Percentiles rank a stretch among this genome's conserved stretches.
Conservation (phyloP, 2,113 vertebrate genomes). For the Sprattus sprattus region DNA sequence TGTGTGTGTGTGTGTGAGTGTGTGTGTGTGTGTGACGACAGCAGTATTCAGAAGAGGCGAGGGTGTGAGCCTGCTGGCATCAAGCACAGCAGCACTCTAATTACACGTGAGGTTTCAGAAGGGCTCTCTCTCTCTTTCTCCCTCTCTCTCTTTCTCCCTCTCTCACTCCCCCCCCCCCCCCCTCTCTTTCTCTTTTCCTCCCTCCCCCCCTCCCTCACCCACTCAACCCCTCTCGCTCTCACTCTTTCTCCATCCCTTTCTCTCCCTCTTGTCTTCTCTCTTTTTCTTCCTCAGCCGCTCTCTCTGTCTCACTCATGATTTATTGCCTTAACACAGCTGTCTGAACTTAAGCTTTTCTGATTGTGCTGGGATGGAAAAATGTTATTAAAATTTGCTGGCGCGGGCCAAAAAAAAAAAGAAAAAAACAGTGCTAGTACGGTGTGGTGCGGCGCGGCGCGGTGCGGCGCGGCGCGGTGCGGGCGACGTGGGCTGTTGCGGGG, state of each 20-base stretch:
- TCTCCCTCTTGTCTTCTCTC: neutral
- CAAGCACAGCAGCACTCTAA: slow-evolving; percentile 50
- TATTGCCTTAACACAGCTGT: slow-evolving; percentile 60
- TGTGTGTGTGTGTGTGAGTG: slow-evolving; percentile 28
- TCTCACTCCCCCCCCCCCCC: neutral
- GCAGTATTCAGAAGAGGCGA: slow-evolving; percentile 38
- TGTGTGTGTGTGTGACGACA: neutral
- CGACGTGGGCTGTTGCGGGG: too few species aligned
- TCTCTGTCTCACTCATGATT: slow-evolving; percentile 46
- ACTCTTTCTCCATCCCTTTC: neutral
- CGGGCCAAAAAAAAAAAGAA: neutral
- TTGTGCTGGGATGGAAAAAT: slow-evolving; percentile 53
- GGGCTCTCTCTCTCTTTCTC: slow-evolving; percentile 14
- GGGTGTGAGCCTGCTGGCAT: slow-evolving; percentile 39
- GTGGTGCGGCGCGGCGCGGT: too few species aligned
- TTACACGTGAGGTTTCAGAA: slow-evolving; percentile 45
- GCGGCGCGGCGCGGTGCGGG: too few species aligned
- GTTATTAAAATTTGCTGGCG: slow-evolving; percentile 51
- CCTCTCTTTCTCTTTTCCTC: neutral
- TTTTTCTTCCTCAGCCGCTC: neutral
- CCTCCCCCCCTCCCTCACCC: neutral
- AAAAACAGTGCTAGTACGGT: too few species aligned
- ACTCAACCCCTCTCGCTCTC: neutral
- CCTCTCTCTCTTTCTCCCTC: slow-evolving; percentile 18
- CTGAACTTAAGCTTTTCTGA: slow-evolving; percentile 49